Evolutionary conservation across 2,888 invertebrate genomes (phyloP).

Genomic region (Conistra vaccinii): DNA sequence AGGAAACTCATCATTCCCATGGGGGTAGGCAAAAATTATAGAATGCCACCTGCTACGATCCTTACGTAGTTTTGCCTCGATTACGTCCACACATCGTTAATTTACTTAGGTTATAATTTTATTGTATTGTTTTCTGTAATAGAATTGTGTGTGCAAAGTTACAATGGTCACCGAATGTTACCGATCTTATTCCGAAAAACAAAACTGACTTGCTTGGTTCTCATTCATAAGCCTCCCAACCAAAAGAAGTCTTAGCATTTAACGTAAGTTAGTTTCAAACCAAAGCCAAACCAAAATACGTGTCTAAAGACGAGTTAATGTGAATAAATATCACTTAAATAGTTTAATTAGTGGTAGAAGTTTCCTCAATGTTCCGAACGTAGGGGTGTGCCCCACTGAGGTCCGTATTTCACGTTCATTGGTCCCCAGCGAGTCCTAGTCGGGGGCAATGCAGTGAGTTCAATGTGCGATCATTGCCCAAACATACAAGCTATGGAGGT

Average conservation of each 20-base stretch:
- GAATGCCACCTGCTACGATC: too few species aligned
- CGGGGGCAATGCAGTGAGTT: slow-evolving; percentile 57
- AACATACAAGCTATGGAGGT: slow-evolving; percentile 33
- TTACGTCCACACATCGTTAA: too few species aligned
- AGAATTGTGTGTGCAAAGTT: not conserved
- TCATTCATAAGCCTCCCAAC: not conserved
- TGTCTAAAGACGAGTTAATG: slow-evolving; percentile 65
- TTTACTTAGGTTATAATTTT: not conserved
- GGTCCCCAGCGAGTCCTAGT: slow-evolving; percentile 72
- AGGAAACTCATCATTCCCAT: not conserved
- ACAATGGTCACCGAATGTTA: not conserved
- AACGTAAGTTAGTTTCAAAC: not conserved
- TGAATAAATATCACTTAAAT: slow-evolving; percentile 80
- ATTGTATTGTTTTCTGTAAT: not conserved
- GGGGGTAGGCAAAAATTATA: too few species aligned
- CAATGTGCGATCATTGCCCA: slow-evolving; percentile 65
- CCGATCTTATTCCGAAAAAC: not conserved
- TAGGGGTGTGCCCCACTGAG: slow-evolving; percentile 53
- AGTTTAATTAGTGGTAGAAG: slow-evolving; percentile 80
- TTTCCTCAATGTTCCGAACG: slow-evolving; percentile 58
- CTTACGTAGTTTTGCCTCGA: too few species aligned
- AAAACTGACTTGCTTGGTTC: not conserved
- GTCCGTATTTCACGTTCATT: slow-evolving; percentile 75
- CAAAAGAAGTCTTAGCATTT: not conserved
- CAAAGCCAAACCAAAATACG: slow-evolving; percentile 40